phyloP scores from a whole-genome alignment of 2,888 invertebrate species.

The Zootermopsis nevadensis region DNA sequence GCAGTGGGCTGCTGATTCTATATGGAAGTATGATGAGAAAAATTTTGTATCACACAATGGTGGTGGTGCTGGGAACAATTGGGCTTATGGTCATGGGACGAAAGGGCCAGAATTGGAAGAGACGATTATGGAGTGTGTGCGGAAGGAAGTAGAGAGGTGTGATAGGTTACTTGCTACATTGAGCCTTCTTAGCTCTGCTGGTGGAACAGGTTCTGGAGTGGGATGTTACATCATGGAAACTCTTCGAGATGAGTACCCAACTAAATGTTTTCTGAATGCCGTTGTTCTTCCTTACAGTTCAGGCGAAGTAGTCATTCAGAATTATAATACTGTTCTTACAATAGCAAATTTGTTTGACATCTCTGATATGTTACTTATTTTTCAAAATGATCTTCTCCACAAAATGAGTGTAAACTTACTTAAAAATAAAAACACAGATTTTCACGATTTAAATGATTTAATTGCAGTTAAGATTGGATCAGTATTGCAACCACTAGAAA shows the following conservation, averaged over 20 bases:
- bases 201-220: conserved; percentile 69
- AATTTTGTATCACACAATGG: conserved; percentile 62
- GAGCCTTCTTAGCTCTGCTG: conserved; percentile 65
- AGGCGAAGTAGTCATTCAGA: conserved; percentile 67
- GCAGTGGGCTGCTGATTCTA: conserved; percentile 49
- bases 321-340: conserved; percentile 66
- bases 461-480: conserved; percentile 64
- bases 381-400: conserved; percentile 66
- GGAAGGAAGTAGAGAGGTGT: conserved; percentile 63
- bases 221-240: conserved; percentile 64
- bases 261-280: conserved; percentile 62
- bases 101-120: conserved; percentile 61
- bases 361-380: conserved; percentile 62
- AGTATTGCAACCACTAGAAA: conserved; percentile 63
- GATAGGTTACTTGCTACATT: conserved; percentile 64
- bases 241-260: conserved; percentile 63
- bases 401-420: conserved; percentile 60
- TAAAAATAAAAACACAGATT: conserved; percentile 59
- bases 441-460: conserved; percentile 64
- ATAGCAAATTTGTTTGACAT: conserved; percentile 63
- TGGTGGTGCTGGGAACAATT: conserved; percentile 68
- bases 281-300: conserved; percentile 64
- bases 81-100: conserved; percentile 66
- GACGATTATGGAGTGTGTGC: conserved; percentile 60
- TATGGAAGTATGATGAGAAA: conserved; percentile 61